phyloP scores from a whole-genome alignment of 1,140 invertebrate species.

The Pinna nobilis region DNA sequence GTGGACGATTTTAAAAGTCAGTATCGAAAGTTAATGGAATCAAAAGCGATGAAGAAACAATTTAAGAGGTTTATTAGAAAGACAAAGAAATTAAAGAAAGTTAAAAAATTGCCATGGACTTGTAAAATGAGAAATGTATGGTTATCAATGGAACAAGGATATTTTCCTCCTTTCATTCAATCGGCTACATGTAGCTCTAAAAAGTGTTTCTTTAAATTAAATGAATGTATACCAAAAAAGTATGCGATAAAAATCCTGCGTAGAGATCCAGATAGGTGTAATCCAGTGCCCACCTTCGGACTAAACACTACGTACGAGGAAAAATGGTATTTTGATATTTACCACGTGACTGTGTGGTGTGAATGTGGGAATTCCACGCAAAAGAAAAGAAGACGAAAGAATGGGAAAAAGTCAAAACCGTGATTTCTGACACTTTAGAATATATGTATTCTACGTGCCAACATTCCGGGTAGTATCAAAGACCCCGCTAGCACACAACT shows the following conservation, averaged over 20 bases:
- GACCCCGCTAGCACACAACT: too few species aligned
- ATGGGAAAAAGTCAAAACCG: conserved; percentile 7
- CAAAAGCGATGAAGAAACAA: conserved; percentile 48
- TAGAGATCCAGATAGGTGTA: conserved; percentile 60
- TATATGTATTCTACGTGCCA: conserved; percentile 24
- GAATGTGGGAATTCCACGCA: conserved; percentile 46
- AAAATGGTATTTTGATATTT: conserved; percentile 50
- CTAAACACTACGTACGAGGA: conserved; percentile 61
- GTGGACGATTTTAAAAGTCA: conserved; percentile 40
- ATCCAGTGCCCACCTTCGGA: conserved; percentile 54
- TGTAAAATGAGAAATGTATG: conserved; percentile 53
- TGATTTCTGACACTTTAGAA: conserved; percentile 1
- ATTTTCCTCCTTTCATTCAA: conserved; percentile 54
- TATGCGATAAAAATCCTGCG: conserved; percentile 58
- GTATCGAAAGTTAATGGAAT: conserved; percentile 40
- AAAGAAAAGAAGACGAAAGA: conserved; percentile 20
- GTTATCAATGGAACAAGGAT: conserved; percentile 45
- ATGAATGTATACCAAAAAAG: conserved; percentile 58
- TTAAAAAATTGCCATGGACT: conserved; percentile 53
- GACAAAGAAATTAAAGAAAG: conserved; percentile 42
- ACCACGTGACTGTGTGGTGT: conserved; percentile 58
- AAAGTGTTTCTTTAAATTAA: conserved; percentile 62
- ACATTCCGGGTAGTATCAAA: too few species aligned
- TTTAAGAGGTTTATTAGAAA: conserved; percentile 46
- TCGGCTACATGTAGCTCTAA: conserved; percentile 55